Conservation (phyloP, 30 jellyfish, hydroid and myxozoan species). For the Mastigias papua region DNA sequence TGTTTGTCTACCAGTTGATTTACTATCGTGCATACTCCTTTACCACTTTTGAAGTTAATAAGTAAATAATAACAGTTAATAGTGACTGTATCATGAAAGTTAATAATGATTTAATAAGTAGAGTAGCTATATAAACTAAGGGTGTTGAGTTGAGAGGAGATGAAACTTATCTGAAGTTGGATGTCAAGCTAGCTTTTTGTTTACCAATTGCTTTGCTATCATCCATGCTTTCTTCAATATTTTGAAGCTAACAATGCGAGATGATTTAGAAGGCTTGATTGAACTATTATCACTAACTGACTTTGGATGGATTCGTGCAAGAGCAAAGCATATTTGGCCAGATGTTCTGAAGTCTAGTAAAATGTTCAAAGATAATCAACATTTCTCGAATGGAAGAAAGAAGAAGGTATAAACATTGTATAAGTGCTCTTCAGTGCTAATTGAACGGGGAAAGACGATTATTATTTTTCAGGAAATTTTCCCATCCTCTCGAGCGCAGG, state of each 20-base stretch:
- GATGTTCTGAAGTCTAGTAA: slow-evolving; percentile 66
- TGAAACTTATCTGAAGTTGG: background rate
- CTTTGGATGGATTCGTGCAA: slow-evolving; percentile 77
- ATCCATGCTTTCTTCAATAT: background rate
- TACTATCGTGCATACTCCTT: background rate
- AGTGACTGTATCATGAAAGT: background rate
- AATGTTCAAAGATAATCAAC: slow-evolving; percentile 22
- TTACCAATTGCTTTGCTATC: background rate
- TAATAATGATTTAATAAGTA: background rate
- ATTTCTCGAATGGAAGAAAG: slow-evolving; percentile 45
- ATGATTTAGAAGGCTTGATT: slow-evolving; percentile 74
- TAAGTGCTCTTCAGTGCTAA: too few relatives aligned
- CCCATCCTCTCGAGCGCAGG: too few relatives aligned
- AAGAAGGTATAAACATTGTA: slow-evolving; percentile 84
- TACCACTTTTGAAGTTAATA: background rate
- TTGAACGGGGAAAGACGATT: too few relatives aligned
- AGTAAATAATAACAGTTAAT: too few relatives aligned
- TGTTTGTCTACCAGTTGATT: background rate
- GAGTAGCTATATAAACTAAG: background rate
- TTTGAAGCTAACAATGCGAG: slow-evolving; percentile 21
- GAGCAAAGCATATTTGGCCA: slow-evolving; percentile 80
- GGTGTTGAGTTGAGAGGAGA: background rate
- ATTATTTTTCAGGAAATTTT: too few relatives aligned
- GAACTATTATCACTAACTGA: slow-evolving; percentile 36
- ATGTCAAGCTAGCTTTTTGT: background rate